Base-by-base conservation (phyloP, 2,797 vertebrate genomes). In the Cuniculus paca region DNA sequence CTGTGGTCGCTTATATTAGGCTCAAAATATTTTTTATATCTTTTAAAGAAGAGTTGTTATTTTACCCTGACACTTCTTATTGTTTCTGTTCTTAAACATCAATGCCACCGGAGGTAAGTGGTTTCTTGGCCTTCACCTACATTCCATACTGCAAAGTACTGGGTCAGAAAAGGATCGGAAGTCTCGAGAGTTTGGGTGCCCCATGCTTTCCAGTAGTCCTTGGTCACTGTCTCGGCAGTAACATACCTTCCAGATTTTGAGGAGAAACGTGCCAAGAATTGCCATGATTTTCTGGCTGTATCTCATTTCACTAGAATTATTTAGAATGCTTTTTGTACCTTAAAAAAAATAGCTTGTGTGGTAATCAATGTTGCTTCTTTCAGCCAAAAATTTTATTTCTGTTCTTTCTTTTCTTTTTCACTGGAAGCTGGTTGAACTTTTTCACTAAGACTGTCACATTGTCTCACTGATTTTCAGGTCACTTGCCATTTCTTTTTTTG, bases 391-490 rank as follows among this genome's bases (percentile, higher is more conserved):
- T 11, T 34, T 48, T 83, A 19, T 85, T 97, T 88, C 82, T 14
- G 34, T 85, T 85, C 63, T 50, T 81, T 60, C 19, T 60, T 77
- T 34, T 11, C 17, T 75, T 78, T 56, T 93, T 94, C 82, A 45
- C 34, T 75, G 68, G 92, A 78, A 96, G 45, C 60, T 88, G 61
- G 87, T 95, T 94, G 88, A 95, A 87, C 56, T 58, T 96, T 93
- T 95, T 97, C 82, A 90, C 83, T 88, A 89, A 92, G 92, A 93
- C 42, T 12, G 0, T 1, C 74, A 79, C 6, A 12, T 48, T 56
- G 31, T 91, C 97, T 97, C 96, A 98, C 97, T 97, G 93, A 94
- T 93, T 98, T 98, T 98, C 98, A 96, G 96, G 96, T 98, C 97
- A 98, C 96, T 97, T 45, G 16, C 50, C 5, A 31, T 3, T 95